These are phyloP conservation scores for Melanotaenia parkinsoni DNA, from an alignment of 2,797 vertebrate species.

Conservation along the genomic window DNA sequence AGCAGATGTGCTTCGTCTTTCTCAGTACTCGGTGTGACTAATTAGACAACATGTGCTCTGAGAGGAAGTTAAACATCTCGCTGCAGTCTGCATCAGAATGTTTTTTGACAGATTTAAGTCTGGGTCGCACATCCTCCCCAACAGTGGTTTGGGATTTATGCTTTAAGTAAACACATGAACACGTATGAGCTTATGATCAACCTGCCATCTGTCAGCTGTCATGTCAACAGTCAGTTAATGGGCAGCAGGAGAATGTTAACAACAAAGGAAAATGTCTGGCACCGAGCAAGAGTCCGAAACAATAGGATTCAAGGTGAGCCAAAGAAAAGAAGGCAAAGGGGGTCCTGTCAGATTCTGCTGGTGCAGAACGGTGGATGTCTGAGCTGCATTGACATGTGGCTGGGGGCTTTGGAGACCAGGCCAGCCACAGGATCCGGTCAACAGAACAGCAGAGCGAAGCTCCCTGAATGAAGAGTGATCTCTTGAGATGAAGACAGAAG, in stretches of 20 bases:
- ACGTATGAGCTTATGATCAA: conserved; percentile 24
- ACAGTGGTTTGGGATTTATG: background rate
- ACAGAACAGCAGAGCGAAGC: conserved; percentile 34
- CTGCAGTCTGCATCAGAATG: background rate
- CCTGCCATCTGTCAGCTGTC: conserved; percentile 57
- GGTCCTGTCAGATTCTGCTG: conserved; percentile 66
- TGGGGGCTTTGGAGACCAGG: conserved; percentile 51
- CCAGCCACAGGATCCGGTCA: conserved; percentile 36
- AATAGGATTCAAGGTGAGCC: conserved; percentile 26
- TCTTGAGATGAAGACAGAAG: conserved; percentile 35
- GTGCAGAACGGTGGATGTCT: conserved; percentile 61
- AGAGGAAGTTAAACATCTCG: conserved; percentile 24
- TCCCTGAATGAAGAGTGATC: conserved; percentile 35
- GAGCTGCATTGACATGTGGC: conserved; percentile 58
- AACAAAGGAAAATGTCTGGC: conserved; percentile 37
- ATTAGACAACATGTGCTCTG: conserved; percentile 24
- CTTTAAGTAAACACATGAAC: conserved; percentile 18
- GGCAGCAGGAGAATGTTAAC: conserved; percentile 35
- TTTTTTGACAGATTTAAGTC: conserved; percentile 10
- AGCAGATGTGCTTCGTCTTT: conserved; percentile 48
- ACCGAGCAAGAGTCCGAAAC: conserved; percentile 25
- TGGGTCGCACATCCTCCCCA: background rate
- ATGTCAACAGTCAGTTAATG: conserved; percentile 38
- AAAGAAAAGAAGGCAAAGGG: conserved; percentile 21
- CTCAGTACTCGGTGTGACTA: conserved; percentile 25